A percentile compares a stretch with the other conserved stretches of the same genome.
Evolutionary conservation across 2,888 invertebrate species (phyloP).

Genomic region (Drosophila setosimentum): DNA sequence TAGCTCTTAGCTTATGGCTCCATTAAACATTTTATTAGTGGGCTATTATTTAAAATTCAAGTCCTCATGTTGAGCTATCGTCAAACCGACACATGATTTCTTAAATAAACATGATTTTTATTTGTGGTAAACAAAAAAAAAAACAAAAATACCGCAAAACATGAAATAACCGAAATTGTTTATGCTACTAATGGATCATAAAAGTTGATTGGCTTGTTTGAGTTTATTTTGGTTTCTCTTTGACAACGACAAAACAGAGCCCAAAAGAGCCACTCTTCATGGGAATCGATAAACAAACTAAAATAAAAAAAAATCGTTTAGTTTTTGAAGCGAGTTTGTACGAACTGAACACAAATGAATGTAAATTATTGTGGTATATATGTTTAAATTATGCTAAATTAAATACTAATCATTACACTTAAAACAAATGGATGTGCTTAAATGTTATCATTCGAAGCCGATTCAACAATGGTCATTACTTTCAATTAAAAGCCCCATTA

Average conservation of each 20-base stretch:
- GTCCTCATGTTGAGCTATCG: neutral
- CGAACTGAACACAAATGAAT: neutral
- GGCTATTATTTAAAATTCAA: neutral
- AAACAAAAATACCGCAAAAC: neutral
- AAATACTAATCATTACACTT: conserved; percentile 26
- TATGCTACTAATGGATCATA: conserved; percentile 54
- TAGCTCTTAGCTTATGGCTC: neutral
- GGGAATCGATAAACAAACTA: conserved; percentile 23
- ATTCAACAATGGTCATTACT: conserved; percentile 66
- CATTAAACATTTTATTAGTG: conserved; percentile 4
- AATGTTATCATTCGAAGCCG: conserved; percentile 12
- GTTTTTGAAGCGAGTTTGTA: neutral
- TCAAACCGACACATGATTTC: neutral
- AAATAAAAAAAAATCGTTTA: conserved; percentile 1
- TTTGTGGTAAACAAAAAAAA: conserved; percentile 29
- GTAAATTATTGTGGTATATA: neutral
- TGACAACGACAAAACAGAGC: neutral
- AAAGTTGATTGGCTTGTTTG: conserved; percentile 41
- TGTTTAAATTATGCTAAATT: neutral
- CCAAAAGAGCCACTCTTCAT: neutral
- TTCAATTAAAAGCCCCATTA: conserved; percentile 72
- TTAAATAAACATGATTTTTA: conserved; percentile 19
- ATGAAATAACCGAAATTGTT: conserved; percentile 36
- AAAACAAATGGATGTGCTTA: neutral
- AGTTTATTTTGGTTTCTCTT: conserved; percentile 16